Evolutionary conservation across 2,113 vertebrate genomes (phyloP).

Genomic region (Nyctibius bracteatus): DNA sequence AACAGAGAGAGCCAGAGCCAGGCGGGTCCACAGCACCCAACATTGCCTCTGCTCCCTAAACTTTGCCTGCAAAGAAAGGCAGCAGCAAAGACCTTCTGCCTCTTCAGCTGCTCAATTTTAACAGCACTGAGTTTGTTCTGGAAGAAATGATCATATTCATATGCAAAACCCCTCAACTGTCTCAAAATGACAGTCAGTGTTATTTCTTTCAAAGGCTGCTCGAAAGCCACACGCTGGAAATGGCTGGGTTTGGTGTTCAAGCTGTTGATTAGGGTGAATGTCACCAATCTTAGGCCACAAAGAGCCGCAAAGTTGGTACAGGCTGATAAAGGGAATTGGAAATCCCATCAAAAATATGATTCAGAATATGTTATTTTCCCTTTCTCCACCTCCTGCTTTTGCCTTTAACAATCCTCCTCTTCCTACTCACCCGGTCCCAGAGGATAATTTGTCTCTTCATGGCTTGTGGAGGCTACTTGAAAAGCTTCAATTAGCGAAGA

Average conservation of each 20-base stretch:
- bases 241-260: background rate
- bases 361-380: background rate
- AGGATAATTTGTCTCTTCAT: constrained; percentile 22
- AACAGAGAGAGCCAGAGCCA: background rate
- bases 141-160: background rate
- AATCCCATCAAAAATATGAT: background rate
- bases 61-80: background rate
- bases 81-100: background rate
- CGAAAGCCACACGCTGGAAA: background rate
- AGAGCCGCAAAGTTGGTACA: background rate
- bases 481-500: constrained; percentile 33
- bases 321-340: background rate
- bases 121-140: background rate
- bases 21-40: background rate
- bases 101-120: background rate
- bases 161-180: background rate
- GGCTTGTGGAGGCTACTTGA: background rate
- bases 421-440: background rate
- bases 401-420: background rate
- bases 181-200: background rate
- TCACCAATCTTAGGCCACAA: background rate
- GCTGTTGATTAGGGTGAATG: background rate
- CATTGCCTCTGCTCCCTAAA: accelerated
- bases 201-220: background rate
- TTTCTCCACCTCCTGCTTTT: constrained; percentile 14